Base-by-base conservation (phyloP, 2,113 vertebrate species). In the Sturnira hondurensis region DNA sequence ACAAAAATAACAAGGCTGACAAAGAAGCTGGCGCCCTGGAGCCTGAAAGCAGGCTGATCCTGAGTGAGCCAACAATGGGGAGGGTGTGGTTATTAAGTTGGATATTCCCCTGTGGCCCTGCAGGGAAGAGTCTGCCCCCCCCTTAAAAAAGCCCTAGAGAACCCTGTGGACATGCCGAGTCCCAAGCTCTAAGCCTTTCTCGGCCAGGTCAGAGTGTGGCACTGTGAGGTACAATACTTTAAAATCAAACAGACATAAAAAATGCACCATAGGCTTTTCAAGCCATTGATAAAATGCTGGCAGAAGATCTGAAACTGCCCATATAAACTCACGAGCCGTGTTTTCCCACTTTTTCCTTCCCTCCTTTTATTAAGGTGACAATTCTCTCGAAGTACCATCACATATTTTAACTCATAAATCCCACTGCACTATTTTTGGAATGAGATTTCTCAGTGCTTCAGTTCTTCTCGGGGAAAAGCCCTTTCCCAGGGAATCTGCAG, bases 261-360 rank as follows among this genome's bases (percentile, higher is more conserved):
- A 47, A 71, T 83, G 0, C 50, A 28, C 5, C 17, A 36, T 15
- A 16, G 33, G 17, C 12, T 43, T 76, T 82, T 56, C 16, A 38
- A 56, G 19, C 67, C 92, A 2, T 63, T 93, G 43, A 80, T 83
- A 74, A 94, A 82, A 83, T 83, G 54, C 3, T 74, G 17, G 7
- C 14, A 54, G 4, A 13, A 31, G 61, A 63, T 91, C 78, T 47
- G 5, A 82, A 77, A 8, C 16, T 58, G 11, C 14, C 26, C 11
- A 47, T 16, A 26, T 26, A 50, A 92, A 83, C 10, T 33, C 71
- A 26, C 8, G 58, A 5, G 26, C 61, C 36, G 63, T 33, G 24
- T 5, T 82, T 88, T 96, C 50, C 15, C 78, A 56, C 19, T 33
- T 80, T 86, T 86, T 45, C 31, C 12, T 81, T 20, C 31, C 0